Evolutionary conservation across 2,113 vertebrate genomes (phyloP).

Genomic region (Anthoscopus minutus): DNA sequence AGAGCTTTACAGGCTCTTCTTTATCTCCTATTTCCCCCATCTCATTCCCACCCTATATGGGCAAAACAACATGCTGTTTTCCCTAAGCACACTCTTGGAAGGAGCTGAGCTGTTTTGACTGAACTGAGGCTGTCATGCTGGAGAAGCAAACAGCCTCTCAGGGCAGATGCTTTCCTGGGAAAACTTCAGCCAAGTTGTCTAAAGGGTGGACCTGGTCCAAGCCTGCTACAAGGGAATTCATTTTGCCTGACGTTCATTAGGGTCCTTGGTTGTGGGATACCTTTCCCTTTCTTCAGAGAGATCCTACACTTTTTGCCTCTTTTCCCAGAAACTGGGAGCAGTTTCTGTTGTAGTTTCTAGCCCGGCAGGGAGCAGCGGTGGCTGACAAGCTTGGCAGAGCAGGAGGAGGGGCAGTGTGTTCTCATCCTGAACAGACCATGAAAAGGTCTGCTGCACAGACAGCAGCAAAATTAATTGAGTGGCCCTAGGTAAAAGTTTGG

Average conservation of each 20-base stretch:
- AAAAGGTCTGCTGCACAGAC: slow-evolving; percentile 1
- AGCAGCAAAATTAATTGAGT: not conserved
- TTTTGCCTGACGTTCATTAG: not conserved
- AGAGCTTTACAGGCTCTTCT: not conserved
- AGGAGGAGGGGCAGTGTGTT: not conserved
- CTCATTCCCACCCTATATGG: not conserved
- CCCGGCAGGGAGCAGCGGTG: not conserved
- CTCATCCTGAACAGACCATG: not conserved
- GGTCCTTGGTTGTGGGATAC: not conserved
- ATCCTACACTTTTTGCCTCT: not conserved
- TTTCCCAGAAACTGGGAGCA: slow-evolving; percentile 7
- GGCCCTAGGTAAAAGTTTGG: slow-evolving; percentile 40
- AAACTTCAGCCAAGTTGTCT: not conserved
- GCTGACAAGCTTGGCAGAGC: not conserved
- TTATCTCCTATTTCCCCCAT: not conserved
- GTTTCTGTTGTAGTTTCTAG: slow-evolving; percentile 32
- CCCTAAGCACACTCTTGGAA: not conserved
- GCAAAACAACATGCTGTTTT: not conserved
- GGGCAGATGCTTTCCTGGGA: not conserved
- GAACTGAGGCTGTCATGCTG: not conserved
- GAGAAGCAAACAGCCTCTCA: not conserved
- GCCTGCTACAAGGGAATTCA: not conserved
- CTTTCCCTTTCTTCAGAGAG: not conserved
- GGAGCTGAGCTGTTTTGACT: slow-evolving; percentile 13
- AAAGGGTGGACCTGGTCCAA: not conserved